These are phyloP conservation scores for Lutjanus erythropterus DNA, from an alignment of 2,113 vertebrate species.

Conservation along the genomic window DNA sequence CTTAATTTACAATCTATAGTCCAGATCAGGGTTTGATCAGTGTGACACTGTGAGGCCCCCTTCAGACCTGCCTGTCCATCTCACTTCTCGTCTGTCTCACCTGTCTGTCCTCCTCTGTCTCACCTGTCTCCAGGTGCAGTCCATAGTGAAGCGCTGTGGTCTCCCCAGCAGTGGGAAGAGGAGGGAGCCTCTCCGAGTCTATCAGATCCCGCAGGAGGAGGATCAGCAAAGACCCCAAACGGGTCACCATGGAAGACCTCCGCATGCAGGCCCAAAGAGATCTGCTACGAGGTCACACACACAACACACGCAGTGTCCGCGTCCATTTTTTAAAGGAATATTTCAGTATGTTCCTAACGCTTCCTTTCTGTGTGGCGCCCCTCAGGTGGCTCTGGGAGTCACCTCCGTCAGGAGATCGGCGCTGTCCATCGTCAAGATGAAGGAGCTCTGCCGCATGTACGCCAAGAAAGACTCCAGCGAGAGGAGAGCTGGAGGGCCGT, in stretches of 20 bases:
- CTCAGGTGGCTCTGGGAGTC: constrained; percentile 88
- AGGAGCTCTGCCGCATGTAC: constrained; percentile 90
- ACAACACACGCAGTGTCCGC: neutral
- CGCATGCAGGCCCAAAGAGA: constrained; percentile 92
- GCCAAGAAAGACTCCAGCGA: constrained; percentile 86
- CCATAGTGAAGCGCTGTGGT: constrained; percentile 90
- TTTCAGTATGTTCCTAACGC: no score
- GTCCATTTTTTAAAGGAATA: no score
- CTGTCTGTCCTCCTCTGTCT: neutral
- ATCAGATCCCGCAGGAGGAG: constrained; percentile 92
- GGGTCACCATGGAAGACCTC: constrained; percentile 87
- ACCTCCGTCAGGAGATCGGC: constrained; percentile 91
- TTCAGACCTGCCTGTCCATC: neutral
- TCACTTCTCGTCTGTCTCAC: neutral
- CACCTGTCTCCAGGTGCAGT: constrained; percentile 84
- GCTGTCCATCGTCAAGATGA: constrained; percentile 91
- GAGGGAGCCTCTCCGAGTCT: constrained; percentile 88
- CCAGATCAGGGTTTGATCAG: neutral
- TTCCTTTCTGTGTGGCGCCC: neutral
- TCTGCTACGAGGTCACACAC: constrained; percentile 88
- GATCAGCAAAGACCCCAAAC: constrained; percentile 88
- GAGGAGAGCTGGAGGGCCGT: constrained; percentile 88
- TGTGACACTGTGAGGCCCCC: no score
- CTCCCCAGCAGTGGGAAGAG: constrained; percentile 92
- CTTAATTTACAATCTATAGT: no score